Evolutionary conservation across 2,888 invertebrate species (phyloP).

Genomic region (Lymantria dispar): DNA sequence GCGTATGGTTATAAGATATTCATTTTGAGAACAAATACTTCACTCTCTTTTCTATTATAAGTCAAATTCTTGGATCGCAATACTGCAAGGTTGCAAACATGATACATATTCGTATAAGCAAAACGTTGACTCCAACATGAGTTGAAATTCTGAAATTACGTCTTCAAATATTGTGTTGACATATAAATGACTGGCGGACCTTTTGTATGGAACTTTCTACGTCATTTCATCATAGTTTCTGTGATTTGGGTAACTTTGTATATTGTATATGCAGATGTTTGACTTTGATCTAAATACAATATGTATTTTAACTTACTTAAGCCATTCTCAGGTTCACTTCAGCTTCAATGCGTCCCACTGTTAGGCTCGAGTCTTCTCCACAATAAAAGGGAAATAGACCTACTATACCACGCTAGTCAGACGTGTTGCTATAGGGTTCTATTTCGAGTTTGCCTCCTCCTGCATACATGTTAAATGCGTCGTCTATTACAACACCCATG

Average conservation of each 20-base stretch:
- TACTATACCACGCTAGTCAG: too few species aligned
- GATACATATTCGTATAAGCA: slow-evolving; percentile 14
- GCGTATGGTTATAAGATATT: too few species aligned
- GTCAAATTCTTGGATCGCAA: neutral
- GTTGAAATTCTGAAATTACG: slow-evolving; percentile 24
- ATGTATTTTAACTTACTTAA: neutral
- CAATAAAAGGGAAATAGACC: too few species aligned
- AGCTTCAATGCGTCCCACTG: too few species aligned
- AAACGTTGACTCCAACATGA: slow-evolving; percentile 22
- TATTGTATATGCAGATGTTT: neutral
- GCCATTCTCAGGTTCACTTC: neutral
- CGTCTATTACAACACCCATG: too few species aligned
- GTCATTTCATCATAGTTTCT: slow-evolving; percentile 8
- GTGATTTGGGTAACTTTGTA: neutral
- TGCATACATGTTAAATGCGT: too few species aligned
- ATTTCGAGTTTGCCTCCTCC: too few species aligned
- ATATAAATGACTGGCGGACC: slow-evolving; percentile 11
- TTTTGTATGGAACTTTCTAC: slow-evolving; percentile 20
- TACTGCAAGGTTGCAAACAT: neutral
- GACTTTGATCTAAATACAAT: neutral
- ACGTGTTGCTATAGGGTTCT: too few species aligned
- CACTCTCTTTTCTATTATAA: too few species aligned
- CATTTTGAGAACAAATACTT: too few species aligned
- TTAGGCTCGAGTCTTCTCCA: too few species aligned
- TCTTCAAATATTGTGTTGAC: slow-evolving; percentile 24